These are phyloP conservation scores for Nothobranchius kuhntae DNA, from an alignment of 2,113 vertebrate genomes.

Conservation along the genomic window DNA sequence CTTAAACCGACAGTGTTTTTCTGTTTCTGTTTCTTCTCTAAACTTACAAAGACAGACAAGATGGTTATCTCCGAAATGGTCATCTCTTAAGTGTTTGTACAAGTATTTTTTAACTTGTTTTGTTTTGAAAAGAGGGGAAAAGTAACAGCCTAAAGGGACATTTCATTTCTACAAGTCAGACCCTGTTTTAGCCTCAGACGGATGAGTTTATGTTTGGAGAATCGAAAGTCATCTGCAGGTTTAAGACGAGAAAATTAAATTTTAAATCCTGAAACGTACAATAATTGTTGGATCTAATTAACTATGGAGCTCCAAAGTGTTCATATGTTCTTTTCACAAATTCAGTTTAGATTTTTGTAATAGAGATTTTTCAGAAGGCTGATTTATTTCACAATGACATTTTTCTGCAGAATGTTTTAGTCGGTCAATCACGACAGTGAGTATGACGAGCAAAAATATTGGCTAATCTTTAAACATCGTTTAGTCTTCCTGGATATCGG, in stretches of 20 bases:
- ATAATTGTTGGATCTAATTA: too few relatives aligned
- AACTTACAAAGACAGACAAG: conserved; percentile 28
- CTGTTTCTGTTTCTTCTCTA: conserved; percentile 13
- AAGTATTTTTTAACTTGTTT: conserved; percentile 35
- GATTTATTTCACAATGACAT: too few relatives aligned
- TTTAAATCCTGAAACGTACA: not conserved
- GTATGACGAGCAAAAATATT: too few relatives aligned
- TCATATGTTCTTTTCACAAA: too few relatives aligned
- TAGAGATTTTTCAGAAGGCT: too few relatives aligned
- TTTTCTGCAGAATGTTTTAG: too few relatives aligned
- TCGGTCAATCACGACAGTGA: too few relatives aligned
- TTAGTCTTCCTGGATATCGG: too few relatives aligned
- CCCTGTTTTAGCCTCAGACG: not conserved
- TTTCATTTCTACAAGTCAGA: not conserved
- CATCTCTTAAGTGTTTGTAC: conserved; percentile 10
- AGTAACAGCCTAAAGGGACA: not conserved
- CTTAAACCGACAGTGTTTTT: conserved; percentile 23
- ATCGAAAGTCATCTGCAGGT: not conserved
- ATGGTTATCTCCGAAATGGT: conserved; percentile 49
- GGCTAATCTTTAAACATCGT: too few relatives aligned
- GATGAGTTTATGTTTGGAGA: not conserved
- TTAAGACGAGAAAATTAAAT: not conserved
- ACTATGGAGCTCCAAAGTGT: too few relatives aligned
- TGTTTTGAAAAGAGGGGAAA: conserved; percentile 3
- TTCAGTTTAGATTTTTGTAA: too few relatives aligned